Conservation (phyloP, 1,140 invertebrate species). For the Whitmania pigra region DNA sequence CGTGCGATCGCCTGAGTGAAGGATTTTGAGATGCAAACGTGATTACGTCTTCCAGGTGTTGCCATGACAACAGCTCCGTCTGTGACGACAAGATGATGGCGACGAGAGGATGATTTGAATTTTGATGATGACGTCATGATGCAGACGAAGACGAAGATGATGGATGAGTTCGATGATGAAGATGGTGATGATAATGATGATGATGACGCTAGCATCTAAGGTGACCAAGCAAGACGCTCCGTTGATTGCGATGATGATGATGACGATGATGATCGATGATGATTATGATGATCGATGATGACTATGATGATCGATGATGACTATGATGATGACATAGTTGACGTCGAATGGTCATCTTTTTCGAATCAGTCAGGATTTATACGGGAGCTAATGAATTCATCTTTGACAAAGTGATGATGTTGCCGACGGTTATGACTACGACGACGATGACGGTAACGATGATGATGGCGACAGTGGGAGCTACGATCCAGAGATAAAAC, state of each 20-base stretch:
- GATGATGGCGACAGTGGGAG: background rate
- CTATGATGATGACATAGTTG: conserved; percentile 5
- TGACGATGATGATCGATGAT: conserved; percentile 4
- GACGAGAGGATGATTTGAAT: background rate
- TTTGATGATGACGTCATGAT: background rate
- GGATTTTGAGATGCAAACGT: too few species aligned
- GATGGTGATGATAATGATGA: conserved; percentile 7
- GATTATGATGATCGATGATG: conserved; percentile 11
- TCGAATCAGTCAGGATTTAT: too few species aligned
- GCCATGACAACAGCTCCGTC: too few species aligned
- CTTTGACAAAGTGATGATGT: background rate
- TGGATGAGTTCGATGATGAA: conserved; percentile 1
- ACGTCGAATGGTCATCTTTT: background rate
- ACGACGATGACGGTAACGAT: background rate
- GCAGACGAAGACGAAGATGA: background rate
- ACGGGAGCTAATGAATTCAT: background rate
- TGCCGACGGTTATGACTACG: background rate
- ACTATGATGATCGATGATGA: too few species aligned
- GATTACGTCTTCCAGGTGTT: too few species aligned
- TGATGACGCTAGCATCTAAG: background rate
- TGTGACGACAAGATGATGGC: background rate
- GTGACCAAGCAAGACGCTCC: background rate
- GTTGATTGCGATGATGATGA: background rate
- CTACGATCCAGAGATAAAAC: too few species aligned
- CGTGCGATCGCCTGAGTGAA: too few species aligned